phyloP scores from a whole-genome alignment of 2,797 vertebrate genomes.

The Enteromius anoplus region DNA sequence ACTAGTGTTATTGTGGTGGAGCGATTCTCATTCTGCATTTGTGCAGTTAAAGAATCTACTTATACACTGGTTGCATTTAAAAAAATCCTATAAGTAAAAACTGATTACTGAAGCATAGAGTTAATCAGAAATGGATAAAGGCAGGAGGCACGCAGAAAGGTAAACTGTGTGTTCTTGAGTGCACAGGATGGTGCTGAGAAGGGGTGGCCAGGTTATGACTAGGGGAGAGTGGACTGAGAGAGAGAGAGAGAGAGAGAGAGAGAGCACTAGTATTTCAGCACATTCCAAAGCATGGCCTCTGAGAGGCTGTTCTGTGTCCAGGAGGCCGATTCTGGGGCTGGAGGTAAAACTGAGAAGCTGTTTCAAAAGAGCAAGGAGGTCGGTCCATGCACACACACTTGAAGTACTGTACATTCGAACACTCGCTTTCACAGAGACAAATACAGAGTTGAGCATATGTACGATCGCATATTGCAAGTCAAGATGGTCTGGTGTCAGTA shows the following conservation, averaged over 20 bases:
- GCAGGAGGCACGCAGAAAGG: background rate
- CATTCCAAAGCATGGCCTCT: conserved; percentile 59
- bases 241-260: conserved; percentile 48
- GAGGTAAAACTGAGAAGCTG: conserved; percentile 56
- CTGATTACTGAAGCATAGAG: background rate
- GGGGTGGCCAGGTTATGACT: conserved; percentile 13
- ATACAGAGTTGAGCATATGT: conserved; percentile 18
- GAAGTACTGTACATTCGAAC: conserved; percentile 24
- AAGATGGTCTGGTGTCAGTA: background rate
- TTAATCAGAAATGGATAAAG: background rate
- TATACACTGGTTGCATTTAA: background rate
- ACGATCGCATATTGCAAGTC: background rate
- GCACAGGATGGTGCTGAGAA: background rate
- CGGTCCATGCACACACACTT: conserved; percentile 41
- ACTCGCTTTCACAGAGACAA: conserved; percentile 20
- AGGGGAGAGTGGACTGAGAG: conserved; percentile 29
- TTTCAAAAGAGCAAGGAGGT: conserved; percentile 57
- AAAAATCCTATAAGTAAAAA: background rate
- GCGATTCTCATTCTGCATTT: background rate
- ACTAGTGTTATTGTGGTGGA: background rate
- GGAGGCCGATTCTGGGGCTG: conserved; percentile 61
- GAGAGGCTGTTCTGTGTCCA: conserved; percentile 62
- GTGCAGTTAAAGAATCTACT: background rate
- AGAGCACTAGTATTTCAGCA: conserved; percentile 48
- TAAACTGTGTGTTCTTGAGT: background rate